Evolutionary conservation across 2,113 vertebrate species (phyloP), one percentile per base, ranked within the genome.

Genomic region (Shinisaurus crocodilurus): DNA sequence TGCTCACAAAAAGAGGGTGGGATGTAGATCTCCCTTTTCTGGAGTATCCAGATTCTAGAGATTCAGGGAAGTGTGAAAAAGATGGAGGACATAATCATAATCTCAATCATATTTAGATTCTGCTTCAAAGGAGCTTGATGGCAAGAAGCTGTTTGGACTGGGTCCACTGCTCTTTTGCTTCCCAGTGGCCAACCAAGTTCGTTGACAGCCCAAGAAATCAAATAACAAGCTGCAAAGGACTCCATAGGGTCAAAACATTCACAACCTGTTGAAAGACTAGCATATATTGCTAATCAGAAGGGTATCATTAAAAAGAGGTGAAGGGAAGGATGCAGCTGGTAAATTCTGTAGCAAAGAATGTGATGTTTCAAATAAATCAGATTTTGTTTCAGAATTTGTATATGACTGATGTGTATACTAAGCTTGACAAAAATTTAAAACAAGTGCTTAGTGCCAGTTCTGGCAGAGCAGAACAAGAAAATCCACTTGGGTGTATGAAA

Each of bases 281-380:
- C 23, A 27, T 27, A 79, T 45, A 77, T 23, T 40, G 40, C 74
- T 43, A 76, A 69, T 69, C 40, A 29, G 43, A 48, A 79, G 27
- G 76, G 25, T 5, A 79, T 45, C 25, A 79, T 25, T 79, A 10
- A 45, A 75, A 4, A 37, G 16, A 45, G 20, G 40, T 8, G 75
- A 43, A 23, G 23, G 40, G 75, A 77, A 77, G 6, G 37, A 45
- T 25, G 7, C 23, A 25, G 40, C 75, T 77, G 23, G 75, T 43
- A 45, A 77, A 27, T 69, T 32, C 29, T 32, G 29, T 37, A 43
- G 23, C 45, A 20, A 77, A 48, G 63, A 82, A 82, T 40, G n/a
- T 37, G 81, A 82, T 25, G 5, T 34, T 85, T 72, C 83, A 85
- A 85, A 85, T 37, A 50, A 69, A 85, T 85, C 67, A 85, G 32